These are phyloP conservation scores for Nematostella vectensis DNA, from an alignment of 92 coral and sea anemone species.

Conservation along the genomic window DNA sequence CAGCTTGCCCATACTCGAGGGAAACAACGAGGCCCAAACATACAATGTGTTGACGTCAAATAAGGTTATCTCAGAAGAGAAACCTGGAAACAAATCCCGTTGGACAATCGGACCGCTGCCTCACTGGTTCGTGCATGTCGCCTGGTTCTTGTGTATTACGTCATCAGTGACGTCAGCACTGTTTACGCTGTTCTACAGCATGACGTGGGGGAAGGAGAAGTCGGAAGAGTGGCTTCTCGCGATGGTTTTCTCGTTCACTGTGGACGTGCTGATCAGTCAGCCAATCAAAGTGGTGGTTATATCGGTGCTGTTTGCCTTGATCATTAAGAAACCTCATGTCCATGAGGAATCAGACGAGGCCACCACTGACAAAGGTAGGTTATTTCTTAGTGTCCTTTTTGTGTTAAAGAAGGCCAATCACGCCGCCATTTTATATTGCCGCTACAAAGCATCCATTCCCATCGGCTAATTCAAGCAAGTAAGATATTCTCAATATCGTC, in stretches of 20 bases:
- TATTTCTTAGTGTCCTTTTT: too few species aligned
- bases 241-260: conserved; percentile 46
- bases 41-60: too few species aligned
- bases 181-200: conserved; percentile 63
- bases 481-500: too few species aligned
- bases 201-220: conserved; percentile 77
- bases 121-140: conserved; percentile 50
- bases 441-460: too few species aligned
- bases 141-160: conserved; percentile 43
- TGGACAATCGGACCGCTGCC: too few species aligned
- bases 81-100: too few species aligned
- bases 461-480: too few species aligned
- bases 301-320: conserved; percentile 49
- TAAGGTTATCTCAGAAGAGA: too few species aligned
- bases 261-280: conserved; percentile 56
- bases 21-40: too few species aligned
- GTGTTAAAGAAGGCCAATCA: too few species aligned
- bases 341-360: conserved; percentile 16
- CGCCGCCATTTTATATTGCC: too few species aligned
- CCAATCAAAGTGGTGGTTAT: conserved; percentile 48
- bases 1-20: not conserved
- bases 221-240: conserved; percentile 59
- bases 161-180: conserved; percentile 32
- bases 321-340: conserved; percentile 28
- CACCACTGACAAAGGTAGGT: not conserved